A percentile compares a stretch with the other conserved stretches of the same genome.
Evolutionary conservation across 2,797 vertebrate genomes (phyloP).

Genomic region (Xenops minutus): DNA sequence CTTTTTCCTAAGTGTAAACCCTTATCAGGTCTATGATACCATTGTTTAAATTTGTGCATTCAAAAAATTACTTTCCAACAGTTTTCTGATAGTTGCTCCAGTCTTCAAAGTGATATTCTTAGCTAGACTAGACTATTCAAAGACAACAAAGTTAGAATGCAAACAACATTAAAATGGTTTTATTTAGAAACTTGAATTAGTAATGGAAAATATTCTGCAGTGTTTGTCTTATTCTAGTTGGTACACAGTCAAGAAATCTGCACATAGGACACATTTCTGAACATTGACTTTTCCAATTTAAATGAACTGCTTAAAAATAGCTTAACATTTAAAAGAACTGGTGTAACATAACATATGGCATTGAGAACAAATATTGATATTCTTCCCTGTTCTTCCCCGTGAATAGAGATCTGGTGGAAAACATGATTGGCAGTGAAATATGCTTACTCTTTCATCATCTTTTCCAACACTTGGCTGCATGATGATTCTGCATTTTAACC

Average conservation of each 20-base stretch:
- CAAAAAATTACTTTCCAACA: neutral
- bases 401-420: conserved; percentile 4
- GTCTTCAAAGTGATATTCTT: neutral
- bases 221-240: conserved; percentile 7
- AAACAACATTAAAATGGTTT: conserved; percentile 12
- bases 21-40: neutral
- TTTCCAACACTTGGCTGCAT: conserved; percentile 7
- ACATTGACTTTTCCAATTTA: conserved; percentile 7
- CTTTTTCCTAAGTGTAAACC: neutral
- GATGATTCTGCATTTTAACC: neutral
- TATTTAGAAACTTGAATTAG: conserved; percentile 39
- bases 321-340: conserved; percentile 12
- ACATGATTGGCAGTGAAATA: neutral
- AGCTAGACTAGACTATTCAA: neutral
- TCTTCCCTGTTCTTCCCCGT: neutral
- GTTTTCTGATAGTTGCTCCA: neutral
- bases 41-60: neutral
- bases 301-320: conserved; percentile 34
- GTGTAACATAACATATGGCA: neutral
- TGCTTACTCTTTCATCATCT: neutral
- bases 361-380: conserved; percentile 29
- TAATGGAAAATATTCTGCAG: conserved; percentile 30
- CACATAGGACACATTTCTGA: conserved; percentile 6
- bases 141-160: neutral
- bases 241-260: conserved; percentile 21